Conservation (phyloP, 2,113 vertebrate genomes). For the Tringa solitaria region DNA sequence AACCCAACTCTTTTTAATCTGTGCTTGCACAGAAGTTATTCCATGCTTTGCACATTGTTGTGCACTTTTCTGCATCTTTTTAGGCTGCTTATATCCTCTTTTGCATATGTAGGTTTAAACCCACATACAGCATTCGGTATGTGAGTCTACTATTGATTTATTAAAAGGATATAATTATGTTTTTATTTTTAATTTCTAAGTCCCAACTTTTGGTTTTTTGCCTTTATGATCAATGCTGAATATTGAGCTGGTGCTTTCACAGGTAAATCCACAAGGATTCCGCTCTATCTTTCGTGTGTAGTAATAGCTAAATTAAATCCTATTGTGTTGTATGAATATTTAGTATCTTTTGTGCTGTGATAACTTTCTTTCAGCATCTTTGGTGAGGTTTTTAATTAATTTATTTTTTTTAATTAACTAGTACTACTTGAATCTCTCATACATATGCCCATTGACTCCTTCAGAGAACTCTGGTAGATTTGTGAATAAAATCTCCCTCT, state of each 20-base stretch:
- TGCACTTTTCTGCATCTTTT: not conserved
- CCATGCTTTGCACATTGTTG: not conserved
- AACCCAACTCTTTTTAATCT: not conserved
- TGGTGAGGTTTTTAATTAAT: not conserved
- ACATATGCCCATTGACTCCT: not conserved
- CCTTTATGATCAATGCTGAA: not conserved
- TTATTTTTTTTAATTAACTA: not conserved
- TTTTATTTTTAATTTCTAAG: not conserved
- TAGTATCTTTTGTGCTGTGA: not conserved
- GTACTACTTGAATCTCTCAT: not conserved
- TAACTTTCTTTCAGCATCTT: not conserved
- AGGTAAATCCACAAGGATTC: not conserved
- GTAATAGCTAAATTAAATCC: not conserved
- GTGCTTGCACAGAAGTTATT: not conserved
- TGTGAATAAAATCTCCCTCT: not conserved
- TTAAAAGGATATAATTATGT: not conserved
- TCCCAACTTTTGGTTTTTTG: not conserved
- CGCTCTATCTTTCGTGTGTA: not conserved
- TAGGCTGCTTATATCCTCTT: not conserved
- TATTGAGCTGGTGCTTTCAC: not conserved
- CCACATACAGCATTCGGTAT: not conserved
- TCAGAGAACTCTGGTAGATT: not conserved
- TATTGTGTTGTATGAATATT: not conserved
- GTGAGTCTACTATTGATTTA: not conserved
- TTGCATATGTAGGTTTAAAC: not conserved